Percentiles rank a stretch among this genome's conserved stretches.
These are phyloP conservation scores for Agrilus planipennis DNA, from an alignment of 1,140 invertebrate species.

Conservation along the genomic window DNA sequence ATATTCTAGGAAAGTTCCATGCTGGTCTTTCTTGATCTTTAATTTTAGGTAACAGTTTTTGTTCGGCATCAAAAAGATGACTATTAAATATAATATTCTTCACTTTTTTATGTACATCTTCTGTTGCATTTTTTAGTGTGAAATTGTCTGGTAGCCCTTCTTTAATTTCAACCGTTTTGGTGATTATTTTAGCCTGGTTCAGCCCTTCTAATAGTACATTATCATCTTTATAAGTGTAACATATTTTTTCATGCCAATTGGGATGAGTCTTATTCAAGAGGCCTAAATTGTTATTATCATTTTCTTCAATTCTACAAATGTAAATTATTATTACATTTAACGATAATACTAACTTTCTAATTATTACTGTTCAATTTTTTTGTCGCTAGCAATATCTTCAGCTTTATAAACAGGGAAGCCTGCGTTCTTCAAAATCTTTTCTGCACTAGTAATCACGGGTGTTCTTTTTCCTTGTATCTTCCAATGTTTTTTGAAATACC, in stretches of 20 bases:
- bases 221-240: conserved; percentile 44
- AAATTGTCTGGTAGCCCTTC: conserved; percentile 47
- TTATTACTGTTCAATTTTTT: background rate
- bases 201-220: conserved; percentile 59
- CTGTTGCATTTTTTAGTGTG: conserved; percentile 31
- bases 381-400: conserved; percentile 33
- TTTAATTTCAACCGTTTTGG: conserved; percentile 57
- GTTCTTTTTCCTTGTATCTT: conserved; percentile 44
- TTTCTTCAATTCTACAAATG: conserved; percentile 21
- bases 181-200: conserved; percentile 57
- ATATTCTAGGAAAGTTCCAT: conserved; percentile 55
- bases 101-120: conserved; percentile 40
- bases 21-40: conserved; percentile 55
- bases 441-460: conserved; percentile 38
- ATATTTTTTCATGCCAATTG: conserved; percentile 47
- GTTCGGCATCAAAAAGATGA: conserved; percentile 65
- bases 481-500: conserved; percentile 57
- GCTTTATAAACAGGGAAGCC: conserved; percentile 43
- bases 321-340: conserved; percentile 10
- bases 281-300: conserved; percentile 37
- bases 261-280: conserved; percentile 44
- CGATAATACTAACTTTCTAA: conserved; percentile 1
- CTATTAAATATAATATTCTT: conserved; percentile 53
- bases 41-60: conserved; percentile 59
- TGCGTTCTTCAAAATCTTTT: conserved; percentile 37